phyloP scores from a whole-genome alignment of 1,140 invertebrate species.

The Apis laboriosa region DNA sequence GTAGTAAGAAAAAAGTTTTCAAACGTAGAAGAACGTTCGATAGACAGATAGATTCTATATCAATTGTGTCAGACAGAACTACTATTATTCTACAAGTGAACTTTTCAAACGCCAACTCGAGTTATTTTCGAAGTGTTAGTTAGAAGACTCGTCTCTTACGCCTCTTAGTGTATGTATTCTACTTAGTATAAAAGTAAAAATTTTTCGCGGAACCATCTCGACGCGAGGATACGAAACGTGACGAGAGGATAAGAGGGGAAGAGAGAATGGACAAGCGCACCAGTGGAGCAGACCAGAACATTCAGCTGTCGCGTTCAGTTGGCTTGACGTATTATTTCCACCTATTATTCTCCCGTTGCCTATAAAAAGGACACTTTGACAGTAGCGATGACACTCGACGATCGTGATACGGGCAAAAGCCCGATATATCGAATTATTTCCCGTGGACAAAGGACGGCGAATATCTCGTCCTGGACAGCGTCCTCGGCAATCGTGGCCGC shows the following conservation, averaged over 20 bases:
- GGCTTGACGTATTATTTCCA: conserved; percentile 72
- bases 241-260: neutral
- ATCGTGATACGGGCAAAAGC: conserved; percentile 21
- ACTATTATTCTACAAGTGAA: no score
- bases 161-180: no score
- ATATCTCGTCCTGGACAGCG: neutral
- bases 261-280: neutral
- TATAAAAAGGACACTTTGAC: conserved; percentile 34
- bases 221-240: neutral
- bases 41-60: no score
- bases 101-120: no score
- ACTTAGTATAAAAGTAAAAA: no score
- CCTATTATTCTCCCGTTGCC: conserved; percentile 56
- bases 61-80: no score
- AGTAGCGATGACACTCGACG: conserved; percentile 25
- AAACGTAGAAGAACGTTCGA: neutral
- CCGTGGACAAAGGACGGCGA: conserved; percentile 16
- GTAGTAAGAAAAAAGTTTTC: neutral
- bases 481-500: neutral
- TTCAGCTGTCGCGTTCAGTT: conserved; percentile 68
- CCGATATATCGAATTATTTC: conserved; percentile 42
- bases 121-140: no score
- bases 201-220: neutral
- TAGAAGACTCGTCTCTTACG: no score
- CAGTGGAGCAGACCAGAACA: conserved; percentile 34